A percentile compares a stretch with the other conserved stretches of the same genome.
Conservation (phyloP, 2,888 invertebrate species). For the Synanthedon vespiformis region DNA sequence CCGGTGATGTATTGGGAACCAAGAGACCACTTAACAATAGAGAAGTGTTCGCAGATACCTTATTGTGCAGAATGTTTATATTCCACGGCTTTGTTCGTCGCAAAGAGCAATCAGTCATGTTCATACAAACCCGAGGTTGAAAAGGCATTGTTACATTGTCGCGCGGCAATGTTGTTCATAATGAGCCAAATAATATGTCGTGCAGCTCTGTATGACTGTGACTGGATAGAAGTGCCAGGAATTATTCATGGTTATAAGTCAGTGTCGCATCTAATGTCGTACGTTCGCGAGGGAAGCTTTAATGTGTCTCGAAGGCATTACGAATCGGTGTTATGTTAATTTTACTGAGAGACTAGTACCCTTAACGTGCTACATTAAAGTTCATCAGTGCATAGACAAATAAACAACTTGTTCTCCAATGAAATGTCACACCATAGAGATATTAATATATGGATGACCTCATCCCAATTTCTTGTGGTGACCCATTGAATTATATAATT, state of each 20-base stretch:
- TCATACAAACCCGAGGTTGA: slow-evolving; percentile 51
- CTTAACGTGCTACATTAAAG: too few relatives aligned
- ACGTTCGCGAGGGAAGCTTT: slow-evolving; percentile 9
- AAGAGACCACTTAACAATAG: neutral
- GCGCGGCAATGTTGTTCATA: slow-evolving; percentile 29
- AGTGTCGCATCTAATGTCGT: slow-evolving; percentile 33
- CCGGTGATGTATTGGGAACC: neutral
- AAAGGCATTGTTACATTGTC: slow-evolving; percentile 43
- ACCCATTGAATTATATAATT: too few relatives aligned
- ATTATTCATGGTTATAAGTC: slow-evolving; percentile 45
- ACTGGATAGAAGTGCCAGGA: slow-evolving; percentile 32
- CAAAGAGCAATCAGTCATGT: slow-evolving; percentile 61
- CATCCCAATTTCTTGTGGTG: too few relatives aligned
- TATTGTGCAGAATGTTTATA: slow-evolving; percentile 50
- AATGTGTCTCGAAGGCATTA: neutral
- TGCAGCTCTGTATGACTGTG: slow-evolving; percentile 28
- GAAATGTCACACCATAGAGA: too few relatives aligned
- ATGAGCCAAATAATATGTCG: slow-evolving; percentile 25
- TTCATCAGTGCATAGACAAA: too few relatives aligned
- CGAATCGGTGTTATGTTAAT: neutral
- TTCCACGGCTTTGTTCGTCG: slow-evolving; percentile 47
- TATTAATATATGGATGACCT: too few relatives aligned
- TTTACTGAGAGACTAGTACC: neutral
- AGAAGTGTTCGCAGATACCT: slow-evolving; percentile 1
- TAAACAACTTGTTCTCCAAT: too few relatives aligned